Evolutionary conservation across 2,888 invertebrate species (phyloP), one percentile per base, ranked within the genome.

Genomic region (Sicus ferrugineus): DNA sequence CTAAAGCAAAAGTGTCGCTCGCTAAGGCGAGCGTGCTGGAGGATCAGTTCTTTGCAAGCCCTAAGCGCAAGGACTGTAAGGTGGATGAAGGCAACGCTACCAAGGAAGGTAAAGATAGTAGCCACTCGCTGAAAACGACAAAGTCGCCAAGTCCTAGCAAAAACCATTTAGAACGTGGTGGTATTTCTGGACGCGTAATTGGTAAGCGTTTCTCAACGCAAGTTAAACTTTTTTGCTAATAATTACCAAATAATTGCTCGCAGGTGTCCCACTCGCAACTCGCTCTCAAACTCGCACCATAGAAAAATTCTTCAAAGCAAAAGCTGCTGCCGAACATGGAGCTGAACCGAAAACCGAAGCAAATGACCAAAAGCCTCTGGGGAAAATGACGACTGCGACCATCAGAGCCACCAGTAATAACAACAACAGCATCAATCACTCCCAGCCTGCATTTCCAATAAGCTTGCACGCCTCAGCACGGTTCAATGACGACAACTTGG

Each of bases 31-130:
- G 72, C 65, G 70, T 80, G 28, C 72, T 81, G 48, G 86, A 86
- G 38, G 86, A 86, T 74, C 84, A 81, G 75, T 80, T 83, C 67
- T 84, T 83, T 78, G 83, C 85, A 31, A 86, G 86, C 72, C 86
- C 86, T 16, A 86, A 86, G 72, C 80, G 86, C 72, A 86, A 86
- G 81, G 86, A 86, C 74, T 84, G 84, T 71, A 84, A 82, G 76
- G 75, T 85, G 14, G 85, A 83, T 73, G 67, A 71, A 4, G 16
- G 34, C 28, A 16, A 3, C 23, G 23, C 9, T 28, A 23, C 9
- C 14, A 31, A 30, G 14, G 23, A n/a, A 23, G 34, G 34, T 34
- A 34, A 23, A 62, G 3, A 14, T 68, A 23, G 67, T 59, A 50
- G 66, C 58, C 46, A 62, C 62, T 23, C 62, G 2, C 9, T 5